phyloP scores from a whole-genome alignment of 1,140 invertebrate species.

The Trichoplusia ni region DNA sequence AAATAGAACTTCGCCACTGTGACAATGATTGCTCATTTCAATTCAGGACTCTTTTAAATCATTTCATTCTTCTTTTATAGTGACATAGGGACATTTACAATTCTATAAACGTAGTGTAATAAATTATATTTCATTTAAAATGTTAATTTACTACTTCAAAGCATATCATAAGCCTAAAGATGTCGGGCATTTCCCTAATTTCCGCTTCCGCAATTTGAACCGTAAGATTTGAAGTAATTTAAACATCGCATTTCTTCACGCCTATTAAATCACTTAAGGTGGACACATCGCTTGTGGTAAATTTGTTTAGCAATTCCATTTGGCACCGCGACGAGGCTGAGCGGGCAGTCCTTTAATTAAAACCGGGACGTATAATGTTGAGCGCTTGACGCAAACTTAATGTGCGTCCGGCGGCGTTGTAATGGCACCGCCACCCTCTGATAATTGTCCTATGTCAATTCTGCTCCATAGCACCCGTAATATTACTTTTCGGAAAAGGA shows the following conservation, averaged over 20 bases:
- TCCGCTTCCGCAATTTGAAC: constrained; percentile 42
- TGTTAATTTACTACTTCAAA: constrained; percentile 15
- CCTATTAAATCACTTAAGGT: constrained; percentile 81
- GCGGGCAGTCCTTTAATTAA: constrained; percentile 80
- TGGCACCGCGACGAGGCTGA: constrained; percentile 56
- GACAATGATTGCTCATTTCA: background rate
- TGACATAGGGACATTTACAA: background rate
- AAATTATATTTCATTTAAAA: background rate
- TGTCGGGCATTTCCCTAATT: constrained; percentile 17
- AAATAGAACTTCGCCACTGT: background rate
- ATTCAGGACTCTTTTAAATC: background rate
- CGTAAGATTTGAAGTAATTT: constrained; percentile 64
- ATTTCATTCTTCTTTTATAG: background rate
- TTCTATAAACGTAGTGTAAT: background rate
- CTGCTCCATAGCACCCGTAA: constrained; percentile 52
- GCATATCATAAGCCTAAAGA: constrained; percentile 12
- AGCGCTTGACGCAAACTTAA: constrained; percentile 69
- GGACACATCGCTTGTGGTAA: constrained; percentile 78
- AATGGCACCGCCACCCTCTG: constrained; percentile 67
- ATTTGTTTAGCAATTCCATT: constrained; percentile 81
- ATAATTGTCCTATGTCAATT: constrained; percentile 75
- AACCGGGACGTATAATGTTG: constrained; percentile 73
- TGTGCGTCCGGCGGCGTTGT: constrained; percentile 68
- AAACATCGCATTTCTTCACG: constrained; percentile 77
- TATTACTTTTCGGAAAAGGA: constrained; percentile 38